Evolutionary conservation across 2,113 vertebrate genomes (phyloP), one percentile per base, ranked within the genome.

Genomic region (Taxidea taxus): DNA sequence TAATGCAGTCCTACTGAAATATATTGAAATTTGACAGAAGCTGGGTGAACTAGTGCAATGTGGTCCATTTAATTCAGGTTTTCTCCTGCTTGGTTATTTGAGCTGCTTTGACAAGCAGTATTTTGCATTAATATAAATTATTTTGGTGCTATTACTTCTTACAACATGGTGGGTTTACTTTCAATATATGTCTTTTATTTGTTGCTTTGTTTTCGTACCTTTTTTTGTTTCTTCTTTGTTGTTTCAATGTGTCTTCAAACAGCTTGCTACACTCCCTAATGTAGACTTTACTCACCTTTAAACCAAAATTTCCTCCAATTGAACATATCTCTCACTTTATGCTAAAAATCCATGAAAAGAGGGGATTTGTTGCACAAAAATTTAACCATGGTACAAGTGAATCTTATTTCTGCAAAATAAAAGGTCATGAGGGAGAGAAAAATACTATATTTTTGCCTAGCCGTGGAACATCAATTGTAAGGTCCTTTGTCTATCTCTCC

Each of bases 361-460:
- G 87, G 27, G 58, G 47, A 93, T 58, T 81, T 18, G 29, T n/a
- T n/a, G 16, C 31, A 74, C 1, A 87, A 29, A 97, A 93, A 81
- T 47, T 70, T 78, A 70, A 78, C n/a, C 23, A 56, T 47, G 14
- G 47, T 89, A 77, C 39, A 93, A 81, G 27, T 74, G 14, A 92
- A 92, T 39, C 89, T 97, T 89, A 92, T 80, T 83, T 92, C 78
- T 93, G 37, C 80, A 37, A 81, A 9, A 60, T 56, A 64, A 78
- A 90, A 89, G 6, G 49, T 54, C n/a, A 44, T 3, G 77, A 60
- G 20, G 51, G 27, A 91, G 29, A 82, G 58, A 94, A 78, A 96
- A 92, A 84, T 20, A 81, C 18, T 78, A 42, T 78, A 85, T 86
- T 80, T 93, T 62, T 93, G 72, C 37, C 54, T 86, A 64, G 7